Percentiles rank a stretch among this genome's conserved stretches.
Conservation (phyloP, 2,888 invertebrate species). For the Lasius fuliginosus region DNA sequence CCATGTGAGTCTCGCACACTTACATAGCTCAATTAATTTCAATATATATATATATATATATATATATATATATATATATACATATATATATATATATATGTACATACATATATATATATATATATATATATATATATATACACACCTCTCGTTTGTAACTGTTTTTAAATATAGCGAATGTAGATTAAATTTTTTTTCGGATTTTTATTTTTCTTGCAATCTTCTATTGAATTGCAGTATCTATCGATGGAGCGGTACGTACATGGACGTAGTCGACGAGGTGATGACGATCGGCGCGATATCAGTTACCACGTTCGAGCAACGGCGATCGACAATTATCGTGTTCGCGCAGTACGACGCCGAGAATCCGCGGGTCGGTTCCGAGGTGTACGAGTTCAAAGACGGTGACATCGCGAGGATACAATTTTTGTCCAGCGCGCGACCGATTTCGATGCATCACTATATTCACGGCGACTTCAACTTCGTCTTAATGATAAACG, state of each 20-base stretch:
- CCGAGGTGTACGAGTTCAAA: constrained; percentile 76
- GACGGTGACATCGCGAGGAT: constrained; percentile 63
- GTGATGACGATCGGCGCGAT: constrained; percentile 74
- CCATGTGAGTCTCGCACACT: constrained; percentile 65
- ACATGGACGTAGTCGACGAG: constrained; percentile 76
- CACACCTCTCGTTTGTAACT: no score
- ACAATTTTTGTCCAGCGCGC: constrained; percentile 74
- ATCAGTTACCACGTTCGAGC: constrained; percentile 77
- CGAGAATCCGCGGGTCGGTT: constrained; percentile 62
- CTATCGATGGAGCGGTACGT: constrained; percentile 80
- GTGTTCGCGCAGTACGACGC: constrained; percentile 73
- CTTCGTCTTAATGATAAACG: constrained; percentile 76
- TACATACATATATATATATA: no score
- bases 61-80: no score
- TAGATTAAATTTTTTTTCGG: neutral
- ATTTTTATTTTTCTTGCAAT: neutral
- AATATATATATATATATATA: neutral
- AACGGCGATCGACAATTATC: constrained; percentile 75
- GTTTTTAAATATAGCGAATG: neutral
- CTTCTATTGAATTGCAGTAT: constrained; percentile 67
- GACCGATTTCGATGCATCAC: constrained; percentile 74
- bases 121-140: no score
- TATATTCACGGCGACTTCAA: constrained; percentile 69
- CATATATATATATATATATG: no score
- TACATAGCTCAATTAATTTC: neutral